Conservation (phyloP, 2,113 vertebrate genomes). For the Poeciliopsis turrubarensis region DNA sequence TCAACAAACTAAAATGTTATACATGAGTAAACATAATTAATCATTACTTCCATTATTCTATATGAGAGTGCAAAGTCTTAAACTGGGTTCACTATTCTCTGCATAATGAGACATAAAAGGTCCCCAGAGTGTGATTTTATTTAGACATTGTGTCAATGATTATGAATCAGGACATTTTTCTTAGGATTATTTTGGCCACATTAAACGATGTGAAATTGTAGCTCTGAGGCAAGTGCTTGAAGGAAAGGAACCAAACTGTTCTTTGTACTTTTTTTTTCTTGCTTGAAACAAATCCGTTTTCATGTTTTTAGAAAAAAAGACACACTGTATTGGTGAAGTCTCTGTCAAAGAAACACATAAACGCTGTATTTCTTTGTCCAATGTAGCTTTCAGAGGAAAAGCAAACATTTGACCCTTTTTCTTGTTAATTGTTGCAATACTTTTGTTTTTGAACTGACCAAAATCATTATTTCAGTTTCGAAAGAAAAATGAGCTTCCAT, state of each 20-base stretch:
- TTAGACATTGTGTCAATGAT: not conserved
- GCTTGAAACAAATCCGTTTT: constrained; percentile 46
- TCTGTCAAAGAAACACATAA: not conserved
- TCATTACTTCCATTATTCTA: not conserved
- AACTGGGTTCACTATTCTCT: not conserved
- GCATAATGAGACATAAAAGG: not conserved
- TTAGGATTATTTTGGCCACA: not conserved
- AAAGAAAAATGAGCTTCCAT: constrained; percentile 2
- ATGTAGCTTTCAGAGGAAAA: not conserved
- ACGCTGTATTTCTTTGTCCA: not conserved
- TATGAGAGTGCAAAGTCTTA: not conserved
- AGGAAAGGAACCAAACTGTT: constrained; percentile 43
- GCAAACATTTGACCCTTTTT: too few species aligned
- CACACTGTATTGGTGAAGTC: not conserved
- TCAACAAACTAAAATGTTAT: too few species aligned
- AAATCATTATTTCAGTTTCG: not conserved
- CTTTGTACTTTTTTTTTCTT: not conserved
- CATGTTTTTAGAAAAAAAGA: constrained; percentile 58
- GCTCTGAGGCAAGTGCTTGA: constrained; percentile 28
- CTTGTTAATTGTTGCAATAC: not conserved
- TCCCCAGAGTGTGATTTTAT: constrained; percentile 10
- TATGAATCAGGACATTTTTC: not conserved
- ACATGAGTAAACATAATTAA: not conserved
- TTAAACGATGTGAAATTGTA: constrained; percentile 5
- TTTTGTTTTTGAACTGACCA: not conserved